A percentile compares a stretch with the other conserved stretches of the same genome.
Evolutionary conservation across 2,113 vertebrate species (phyloP).

Genomic region (Nettapus auritus): DNA sequence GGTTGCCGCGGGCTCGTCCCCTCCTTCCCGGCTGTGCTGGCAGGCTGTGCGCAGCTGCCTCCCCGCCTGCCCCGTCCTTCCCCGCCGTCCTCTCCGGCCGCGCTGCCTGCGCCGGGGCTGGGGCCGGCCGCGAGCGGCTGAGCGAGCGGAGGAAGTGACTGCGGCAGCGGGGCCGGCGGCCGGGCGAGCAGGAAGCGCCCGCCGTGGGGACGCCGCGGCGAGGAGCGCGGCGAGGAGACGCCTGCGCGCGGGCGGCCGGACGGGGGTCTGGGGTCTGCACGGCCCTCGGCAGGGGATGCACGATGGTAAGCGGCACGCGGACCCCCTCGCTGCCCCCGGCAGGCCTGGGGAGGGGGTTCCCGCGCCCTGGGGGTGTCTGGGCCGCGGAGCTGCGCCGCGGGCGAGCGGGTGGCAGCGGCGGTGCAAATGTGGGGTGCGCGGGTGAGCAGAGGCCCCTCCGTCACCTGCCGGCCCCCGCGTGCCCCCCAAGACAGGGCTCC

Average conservation of each 20-base stretch:
- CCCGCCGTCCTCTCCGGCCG: background rate
- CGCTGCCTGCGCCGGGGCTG: background rate
- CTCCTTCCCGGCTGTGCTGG: background rate
- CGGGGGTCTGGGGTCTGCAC: background rate
- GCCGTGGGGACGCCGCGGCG: background rate
- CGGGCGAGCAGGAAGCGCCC: background rate
- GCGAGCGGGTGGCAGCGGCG: background rate
- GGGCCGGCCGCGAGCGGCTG: background rate
- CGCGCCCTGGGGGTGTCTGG: background rate
- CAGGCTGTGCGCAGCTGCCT: background rate
- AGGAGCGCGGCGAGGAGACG: background rate
- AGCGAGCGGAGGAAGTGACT: background rate
- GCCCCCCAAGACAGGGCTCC: too few species aligned
- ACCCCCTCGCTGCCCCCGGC: background rate
- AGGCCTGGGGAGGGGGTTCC: background rate
- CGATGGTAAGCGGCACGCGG: background rate
- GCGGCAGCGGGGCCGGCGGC: background rate
- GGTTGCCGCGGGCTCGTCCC: background rate
- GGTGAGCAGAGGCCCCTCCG: background rate
- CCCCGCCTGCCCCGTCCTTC: background rate
- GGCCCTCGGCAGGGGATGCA: background rate
- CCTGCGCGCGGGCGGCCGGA: background rate
- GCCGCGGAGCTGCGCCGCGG: background rate
- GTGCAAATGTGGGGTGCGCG: fast-evolving
- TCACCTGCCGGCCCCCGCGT: background rate